phyloP scores from a whole-genome alignment of 2,888 invertebrate genomes.

The Apamea monoglypha region DNA sequence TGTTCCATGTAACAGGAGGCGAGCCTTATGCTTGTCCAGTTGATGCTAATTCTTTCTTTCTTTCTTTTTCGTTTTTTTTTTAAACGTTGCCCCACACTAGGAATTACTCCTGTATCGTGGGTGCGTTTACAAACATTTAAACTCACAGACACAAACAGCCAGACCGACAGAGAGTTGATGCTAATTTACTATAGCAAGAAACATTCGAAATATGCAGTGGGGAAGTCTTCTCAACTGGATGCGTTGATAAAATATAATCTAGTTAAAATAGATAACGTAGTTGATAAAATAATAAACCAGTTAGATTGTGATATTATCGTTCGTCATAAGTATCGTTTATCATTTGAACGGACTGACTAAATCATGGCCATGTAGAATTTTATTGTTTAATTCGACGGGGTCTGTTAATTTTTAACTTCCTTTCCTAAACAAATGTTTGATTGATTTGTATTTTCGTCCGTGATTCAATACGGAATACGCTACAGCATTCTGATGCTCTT shows the following conservation, averaged over 20 bases:
- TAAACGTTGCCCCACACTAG: too few species aligned
- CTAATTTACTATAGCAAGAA: constrained; percentile 1
- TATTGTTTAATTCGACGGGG: constrained; percentile 12
- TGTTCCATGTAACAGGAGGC: neutral
- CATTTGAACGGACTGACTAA: constrained; percentile 2
- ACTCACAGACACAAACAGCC: too few species aligned
- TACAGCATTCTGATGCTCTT: neutral
- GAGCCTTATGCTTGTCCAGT: neutral
- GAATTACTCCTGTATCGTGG: too few species aligned
- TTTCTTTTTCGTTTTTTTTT: too few species aligned
- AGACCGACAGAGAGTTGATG: too few species aligned
- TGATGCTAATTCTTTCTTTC: neutral
- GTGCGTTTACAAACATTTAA: too few species aligned
- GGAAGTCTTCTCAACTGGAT: constrained; percentile 5
- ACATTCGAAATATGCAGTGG: neutral
- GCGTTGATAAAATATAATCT: constrained; percentile 29
- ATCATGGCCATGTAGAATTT: constrained; percentile 8
- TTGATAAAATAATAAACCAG: constrained; percentile 23
- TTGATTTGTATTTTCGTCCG: neutral
- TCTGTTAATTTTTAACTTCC: constrained; percentile 3
- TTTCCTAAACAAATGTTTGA: constrained; percentile 17
- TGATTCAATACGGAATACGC: neutral
- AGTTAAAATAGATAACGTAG: constrained; percentile 25
- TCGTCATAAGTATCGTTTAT: constrained; percentile 15
- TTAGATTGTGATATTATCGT: constrained; percentile 18